phyloP scores from a whole-genome alignment of 2,888 invertebrate genomes.

The Leptinotarsa peninsularis region DNA sequence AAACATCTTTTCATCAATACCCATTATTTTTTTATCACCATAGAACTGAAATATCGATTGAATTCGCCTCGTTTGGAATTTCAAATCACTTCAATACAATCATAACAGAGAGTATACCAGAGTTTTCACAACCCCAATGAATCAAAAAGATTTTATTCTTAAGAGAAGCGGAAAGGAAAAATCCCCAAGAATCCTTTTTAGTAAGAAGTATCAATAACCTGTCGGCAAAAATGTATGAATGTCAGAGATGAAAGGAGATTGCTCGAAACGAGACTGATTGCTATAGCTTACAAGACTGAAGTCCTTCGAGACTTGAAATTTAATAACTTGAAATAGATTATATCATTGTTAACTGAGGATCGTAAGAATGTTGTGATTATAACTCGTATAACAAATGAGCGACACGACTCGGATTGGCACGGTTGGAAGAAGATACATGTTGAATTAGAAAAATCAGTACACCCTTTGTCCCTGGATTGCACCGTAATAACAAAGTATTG shows the following conservation, averaged over 20 bases:
- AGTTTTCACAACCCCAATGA: not conserved
- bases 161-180: constrained; percentile 6
- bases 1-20: too few relatives aligned
- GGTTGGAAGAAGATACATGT: too few relatives aligned
- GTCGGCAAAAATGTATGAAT: constrained; percentile 20
- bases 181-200: constrained; percentile 19
- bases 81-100: not conserved
- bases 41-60: not conserved
- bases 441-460: too few relatives aligned
- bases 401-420: too few relatives aligned
- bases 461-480: too few relatives aligned
- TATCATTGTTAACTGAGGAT: too few relatives aligned
- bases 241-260: constrained; percentile 21
- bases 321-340: not conserved
- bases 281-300: not conserved
- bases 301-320: not conserved
- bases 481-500: too few relatives aligned
- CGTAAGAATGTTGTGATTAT: too few relatives aligned
- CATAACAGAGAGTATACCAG: not conserved
- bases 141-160: constrained; percentile 6
- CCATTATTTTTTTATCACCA: too few relatives aligned
- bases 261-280: constrained; percentile 14
- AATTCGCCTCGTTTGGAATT: not conserved
- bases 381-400: too few relatives aligned
- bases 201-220: constrained; percentile 25